Evolutionary conservation across 2,888 invertebrate species (phyloP), one percentile per base, ranked within the genome.

Genomic region (Scaptomyza reducta): DNA sequence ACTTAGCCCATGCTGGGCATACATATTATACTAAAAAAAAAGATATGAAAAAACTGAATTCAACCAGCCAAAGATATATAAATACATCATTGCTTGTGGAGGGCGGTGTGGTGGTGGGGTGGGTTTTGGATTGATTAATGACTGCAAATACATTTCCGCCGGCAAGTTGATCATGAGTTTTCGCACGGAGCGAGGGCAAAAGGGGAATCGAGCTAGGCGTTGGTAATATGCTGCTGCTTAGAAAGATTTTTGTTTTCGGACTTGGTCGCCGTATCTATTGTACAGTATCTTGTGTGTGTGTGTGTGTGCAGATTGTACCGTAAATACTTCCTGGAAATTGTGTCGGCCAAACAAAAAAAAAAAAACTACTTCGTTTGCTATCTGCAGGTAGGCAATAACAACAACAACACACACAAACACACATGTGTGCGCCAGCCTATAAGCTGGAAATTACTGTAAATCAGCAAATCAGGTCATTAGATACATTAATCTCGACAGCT

Each of bases 391-490:
- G 40, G 40, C 11, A 50, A 22, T 16, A 13, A 47, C 13, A 27
- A 45, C 5, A 45, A 25, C 44, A 25, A 3, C 6, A 14, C 25
- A 22, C 25, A n/a, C 13, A 7, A 7, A 22, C 10, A 31, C 10
- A 31, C 22, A 22, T 9, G 55, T 54, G 58, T 47, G 55, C 38
- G 59, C 31, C 56, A 65, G 65, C 67, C 70, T 77, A 58, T 81
- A 69, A 79, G 85, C 82, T 88, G 80, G 77, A 87, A 87, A 87
- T 85, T 87, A 82, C 88, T 81, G 81, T 87, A 85, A 87, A 87
- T 85, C 87, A 79, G 87, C 81, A 81, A 87, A 88, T 85, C 87
- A 81, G 87, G 87, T 87, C 87, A 88, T 87, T 88, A 85, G 86
- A 85, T 87, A 85, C 89, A 87, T 88, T 87, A 88, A 88, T 88